These are phyloP conservation scores for Conops quadrifasciatus DNA, from an alignment of 2,888 invertebrate genomes.

Conservation along the genomic window DNA sequence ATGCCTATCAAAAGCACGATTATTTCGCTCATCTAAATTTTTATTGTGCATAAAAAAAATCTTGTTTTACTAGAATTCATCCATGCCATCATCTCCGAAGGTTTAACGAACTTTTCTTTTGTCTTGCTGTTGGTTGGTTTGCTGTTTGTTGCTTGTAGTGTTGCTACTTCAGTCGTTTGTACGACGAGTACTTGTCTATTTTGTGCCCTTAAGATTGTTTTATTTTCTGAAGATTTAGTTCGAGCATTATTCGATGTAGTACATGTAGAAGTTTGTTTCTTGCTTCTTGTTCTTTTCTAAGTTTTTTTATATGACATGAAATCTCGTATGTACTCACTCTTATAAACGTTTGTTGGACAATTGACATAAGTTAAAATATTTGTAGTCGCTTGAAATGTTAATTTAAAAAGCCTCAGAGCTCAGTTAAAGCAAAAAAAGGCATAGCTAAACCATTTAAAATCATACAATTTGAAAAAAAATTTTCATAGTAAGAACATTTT, in stretches of 20 bases:
- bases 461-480: no score
- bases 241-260: not conserved
- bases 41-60: slow-evolving; percentile 27
- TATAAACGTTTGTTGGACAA: no score
- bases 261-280: not conserved
- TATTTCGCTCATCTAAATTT: slow-evolving; percentile 27
- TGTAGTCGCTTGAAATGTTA: not conserved
- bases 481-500: no score
- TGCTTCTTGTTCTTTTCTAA: not conserved
- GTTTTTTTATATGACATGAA: not conserved
- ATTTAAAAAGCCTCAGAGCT: not conserved
- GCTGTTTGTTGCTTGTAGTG: slow-evolving; percentile 10
- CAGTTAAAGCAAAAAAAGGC: not conserved
- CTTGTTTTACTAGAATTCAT: slow-evolving; percentile 34
- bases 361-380: no score
- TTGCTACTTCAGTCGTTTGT: slow-evolving; percentile 6
- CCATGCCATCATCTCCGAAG: slow-evolving; percentile 34
- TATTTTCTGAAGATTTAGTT: not conserved
- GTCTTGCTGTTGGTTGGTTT: not conserved
- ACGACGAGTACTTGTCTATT: slow-evolving; percentile 15
- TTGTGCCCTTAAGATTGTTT: slow-evolving; percentile 10
- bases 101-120: slow-evolving; percentile 47
- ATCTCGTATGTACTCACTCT: no score
- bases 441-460: no score
- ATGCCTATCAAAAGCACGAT: slow-evolving; percentile 20